A percentile compares a stretch with the other conserved stretches of the same genome.
These are phyloP conservation scores for Oxytorus armatus DNA, from an alignment of 2,888 invertebrate species.

Conservation along the genomic window DNA sequence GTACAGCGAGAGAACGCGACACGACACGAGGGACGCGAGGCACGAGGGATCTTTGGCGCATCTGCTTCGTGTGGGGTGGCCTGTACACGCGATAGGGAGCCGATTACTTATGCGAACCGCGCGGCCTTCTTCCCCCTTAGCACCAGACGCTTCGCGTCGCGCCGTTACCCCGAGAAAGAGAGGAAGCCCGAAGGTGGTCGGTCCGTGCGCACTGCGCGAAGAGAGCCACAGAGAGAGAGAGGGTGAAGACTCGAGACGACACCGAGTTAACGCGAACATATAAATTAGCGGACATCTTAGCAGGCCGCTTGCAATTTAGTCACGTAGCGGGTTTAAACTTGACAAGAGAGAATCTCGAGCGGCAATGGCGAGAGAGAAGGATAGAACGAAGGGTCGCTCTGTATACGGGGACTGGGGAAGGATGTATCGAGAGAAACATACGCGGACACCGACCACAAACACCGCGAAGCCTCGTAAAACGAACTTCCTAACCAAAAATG, in stretches of 20 bases:
- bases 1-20: constrained; percentile 39
- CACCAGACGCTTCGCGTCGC: constrained; percentile 78
- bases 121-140: constrained; percentile 78
- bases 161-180: constrained; percentile 54
- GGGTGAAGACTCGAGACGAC: constrained; percentile 68
- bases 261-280: constrained; percentile 84
- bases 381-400: constrained; percentile 1
- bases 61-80: constrained; percentile 74
- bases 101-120: constrained; percentile 83
- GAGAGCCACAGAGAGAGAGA: constrained; percentile 68
- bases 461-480: constrained; percentile 30
- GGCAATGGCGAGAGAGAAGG: constrained; percentile 33
- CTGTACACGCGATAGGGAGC: constrained; percentile 78
- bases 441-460: constrained; percentile 33
- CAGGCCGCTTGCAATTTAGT: constrained; percentile 84
- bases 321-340: constrained; percentile 84
- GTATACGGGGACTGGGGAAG: constrained; percentile 16
- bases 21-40: constrained; percentile 72
- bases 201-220: constrained; percentile 64
- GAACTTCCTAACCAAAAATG: neutral
- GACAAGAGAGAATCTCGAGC: constrained; percentile 82
- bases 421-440: constrained; percentile 28
- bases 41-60: constrained; percentile 80
- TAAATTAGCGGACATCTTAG: constrained; percentile 84
- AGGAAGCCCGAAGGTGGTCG: constrained; percentile 46